These are phyloP conservation scores for Odontamblyopus rebecca DNA, from an alignment of 2,797 vertebrate species.

Conservation along the genomic window DNA sequence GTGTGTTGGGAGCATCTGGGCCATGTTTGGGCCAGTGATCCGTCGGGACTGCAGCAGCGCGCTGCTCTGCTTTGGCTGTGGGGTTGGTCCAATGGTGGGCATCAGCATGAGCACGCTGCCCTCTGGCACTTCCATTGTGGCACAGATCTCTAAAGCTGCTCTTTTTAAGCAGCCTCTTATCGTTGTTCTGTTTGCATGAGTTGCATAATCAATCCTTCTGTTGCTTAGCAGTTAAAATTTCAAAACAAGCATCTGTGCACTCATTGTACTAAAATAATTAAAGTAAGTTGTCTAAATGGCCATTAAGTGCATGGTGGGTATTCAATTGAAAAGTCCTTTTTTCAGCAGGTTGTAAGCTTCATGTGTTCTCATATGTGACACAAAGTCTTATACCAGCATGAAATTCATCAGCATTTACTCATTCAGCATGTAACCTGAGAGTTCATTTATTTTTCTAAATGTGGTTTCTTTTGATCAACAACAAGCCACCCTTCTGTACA, in stretches of 20 bases:
- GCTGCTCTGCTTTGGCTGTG: conserved; percentile 85
- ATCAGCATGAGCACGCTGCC: conserved; percentile 75
- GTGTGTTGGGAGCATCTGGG: conserved; percentile 46
- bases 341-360: conserved; percentile 17
- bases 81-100: conserved; percentile 86
- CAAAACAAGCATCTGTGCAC: background rate
- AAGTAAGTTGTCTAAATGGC: background rate
- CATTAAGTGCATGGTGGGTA: background rate
- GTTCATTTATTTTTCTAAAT: background rate
- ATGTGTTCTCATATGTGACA: conserved; percentile 21
- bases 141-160: conserved; percentile 9
- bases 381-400: conserved; percentile 27
- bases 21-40: conserved; percentile 74
- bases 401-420: conserved; percentile 8
- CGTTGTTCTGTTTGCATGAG: conserved; percentile 25
- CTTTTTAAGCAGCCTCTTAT: background rate
- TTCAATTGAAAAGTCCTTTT: conserved; percentile 19
- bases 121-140: conserved; percentile 20
- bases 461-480: background rate
- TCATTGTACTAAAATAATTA: background rate
- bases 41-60: conserved; percentile 75
- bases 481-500: conserved; percentile 10
- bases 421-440: background rate
- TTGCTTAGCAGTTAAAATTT: conserved; percentile 20
- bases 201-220: conserved; percentile 2